These are phyloP conservation scores for Brassicogethes aeneus DNA, from an alignment of 2,888 invertebrate species.

Conservation along the genomic window DNA sequence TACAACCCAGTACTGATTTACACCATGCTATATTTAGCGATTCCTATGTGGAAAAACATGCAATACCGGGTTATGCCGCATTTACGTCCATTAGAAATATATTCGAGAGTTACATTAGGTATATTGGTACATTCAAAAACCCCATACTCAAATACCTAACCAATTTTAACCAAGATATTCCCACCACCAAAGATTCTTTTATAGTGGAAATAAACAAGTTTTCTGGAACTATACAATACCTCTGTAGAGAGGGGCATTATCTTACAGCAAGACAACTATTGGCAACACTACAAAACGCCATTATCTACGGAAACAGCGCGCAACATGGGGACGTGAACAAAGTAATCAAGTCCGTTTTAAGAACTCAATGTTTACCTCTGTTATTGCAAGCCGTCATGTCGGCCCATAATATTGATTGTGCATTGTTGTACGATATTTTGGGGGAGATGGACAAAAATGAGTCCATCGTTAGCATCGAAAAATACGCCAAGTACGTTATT, in stretches of 20 bases:
- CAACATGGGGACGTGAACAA: too few relatives aligned
- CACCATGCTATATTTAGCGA: constrained; percentile 12
- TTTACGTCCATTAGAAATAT: constrained; percentile 15
- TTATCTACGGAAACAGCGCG: too few relatives aligned
- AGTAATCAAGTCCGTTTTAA: too few relatives aligned
- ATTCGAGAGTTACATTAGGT: constrained; percentile 6
- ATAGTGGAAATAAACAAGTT: too few relatives aligned
- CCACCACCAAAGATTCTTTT: constrained; percentile 20
- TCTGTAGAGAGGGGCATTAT: constrained; percentile 27
- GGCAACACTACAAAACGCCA: constrained; percentile 15
- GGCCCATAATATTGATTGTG: constrained; percentile 33
- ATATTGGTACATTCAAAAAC: not conserved
- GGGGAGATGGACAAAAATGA: too few relatives aligned
- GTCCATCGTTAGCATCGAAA: too few relatives aligned
- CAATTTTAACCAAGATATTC: constrained; percentile 17
- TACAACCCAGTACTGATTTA: constrained; percentile 8
- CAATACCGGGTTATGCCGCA: constrained; percentile 14
- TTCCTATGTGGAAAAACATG: constrained; percentile 9
- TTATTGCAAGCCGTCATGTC: constrained; percentile 36
- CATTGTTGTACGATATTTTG: too few relatives aligned
- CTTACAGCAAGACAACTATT: constrained; percentile 25
- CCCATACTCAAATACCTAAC: not conserved
- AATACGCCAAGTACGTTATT: too few relatives aligned
- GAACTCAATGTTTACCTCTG: too few relatives aligned
- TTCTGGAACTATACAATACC: too few relatives aligned